These are phyloP conservation scores for Caenorhabditis virilis DNA, from an alignment of 2,888 invertebrate species.

Conservation along the genomic window DNA sequence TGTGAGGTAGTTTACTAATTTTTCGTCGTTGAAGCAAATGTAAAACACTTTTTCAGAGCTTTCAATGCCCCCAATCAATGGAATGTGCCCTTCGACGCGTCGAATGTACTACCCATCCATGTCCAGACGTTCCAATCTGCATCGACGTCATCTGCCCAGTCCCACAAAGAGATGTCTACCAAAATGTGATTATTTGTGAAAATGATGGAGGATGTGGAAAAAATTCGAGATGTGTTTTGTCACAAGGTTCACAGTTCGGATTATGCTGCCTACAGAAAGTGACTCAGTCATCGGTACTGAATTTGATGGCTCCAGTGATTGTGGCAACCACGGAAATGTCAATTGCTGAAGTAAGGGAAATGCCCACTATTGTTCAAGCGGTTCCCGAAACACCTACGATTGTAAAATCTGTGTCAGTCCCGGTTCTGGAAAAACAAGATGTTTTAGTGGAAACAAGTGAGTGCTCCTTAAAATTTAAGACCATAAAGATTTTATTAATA, in stretches of 20 bases:
- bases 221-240: constrained; percentile 14
- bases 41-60: constrained; percentile 18
- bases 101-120: constrained; percentile 34
- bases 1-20: constrained; percentile 45
- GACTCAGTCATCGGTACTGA: constrained; percentile 22
- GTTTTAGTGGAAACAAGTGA: constrained; percentile 21
- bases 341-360: too few species aligned
- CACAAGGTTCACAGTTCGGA: constrained; percentile 6
- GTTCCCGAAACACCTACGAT: too few species aligned
- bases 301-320: constrained; percentile 23
- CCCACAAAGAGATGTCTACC: constrained; percentile 23
- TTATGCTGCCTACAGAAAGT: constrained; percentile 21
- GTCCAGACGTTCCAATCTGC: constrained; percentile 43
- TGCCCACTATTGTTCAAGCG: too few species aligned
- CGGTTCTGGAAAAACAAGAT: too few species aligned
- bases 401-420: constrained; percentile 12
- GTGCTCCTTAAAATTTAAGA: too few species aligned
- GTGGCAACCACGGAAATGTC: too few species aligned
- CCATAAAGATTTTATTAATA: too few species aligned
- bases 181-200: constrained; percentile 26
- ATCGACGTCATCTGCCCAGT: constrained; percentile 13
- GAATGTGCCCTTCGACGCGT: constrained; percentile 34
- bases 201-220: constrained; percentile 31
- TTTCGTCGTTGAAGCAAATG: not conserved
- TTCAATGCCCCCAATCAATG: constrained; percentile 30